Percentiles rank a stretch among this genome's conserved stretches.
These are phyloP conservation scores for Tenthredo notha DNA, from an alignment of 2,888 invertebrate genomes.

Conservation along the genomic window DNA sequence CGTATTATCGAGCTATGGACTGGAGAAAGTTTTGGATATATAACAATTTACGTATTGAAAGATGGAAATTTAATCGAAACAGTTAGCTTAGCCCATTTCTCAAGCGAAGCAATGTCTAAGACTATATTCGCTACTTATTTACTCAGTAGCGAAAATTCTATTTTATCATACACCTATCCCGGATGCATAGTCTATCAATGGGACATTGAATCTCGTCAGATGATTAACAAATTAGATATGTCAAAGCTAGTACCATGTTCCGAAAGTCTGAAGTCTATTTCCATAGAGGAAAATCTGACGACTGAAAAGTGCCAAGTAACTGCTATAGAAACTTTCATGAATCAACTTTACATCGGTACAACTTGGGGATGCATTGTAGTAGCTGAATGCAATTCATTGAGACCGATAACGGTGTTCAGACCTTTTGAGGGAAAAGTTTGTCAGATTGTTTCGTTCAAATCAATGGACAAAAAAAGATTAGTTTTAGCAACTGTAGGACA, in stretches of 20 bases:
- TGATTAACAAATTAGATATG: slow-evolving; percentile 92
- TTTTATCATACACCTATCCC: slow-evolving; percentile 92
- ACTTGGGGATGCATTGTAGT: slow-evolving; percentile 97
- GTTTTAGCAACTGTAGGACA: slow-evolving; percentile 90
- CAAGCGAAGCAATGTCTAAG: slow-evolving; percentile 81
- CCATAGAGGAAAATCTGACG: slow-evolving; percentile 92
- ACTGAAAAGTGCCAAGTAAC: slow-evolving; percentile 88
- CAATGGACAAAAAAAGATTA: slow-evolving; percentile 77
- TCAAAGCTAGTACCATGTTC: slow-evolving; percentile 95
- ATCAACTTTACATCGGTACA: slow-evolving; percentile 93
- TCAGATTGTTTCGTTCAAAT: slow-evolving; percentile 75
- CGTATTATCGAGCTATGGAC: slow-evolving; percentile 90
- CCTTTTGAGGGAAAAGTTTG: slow-evolving; percentile 92
- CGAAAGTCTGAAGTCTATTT: slow-evolving; percentile 94
- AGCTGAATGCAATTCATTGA: slow-evolving; percentile 88
- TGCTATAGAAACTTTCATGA: slow-evolving; percentile 73
- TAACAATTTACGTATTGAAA: slow-evolving; percentile 88
- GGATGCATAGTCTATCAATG: slow-evolving; percentile 95
- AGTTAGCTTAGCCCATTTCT: slow-evolving; percentile 85
- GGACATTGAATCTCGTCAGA: slow-evolving; percentile 85
- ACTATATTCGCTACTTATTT: slow-evolving; percentile 87
- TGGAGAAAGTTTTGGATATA: slow-evolving; percentile 89
- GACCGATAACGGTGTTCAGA: slow-evolving; percentile 95
- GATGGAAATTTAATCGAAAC: slow-evolving; percentile 78
- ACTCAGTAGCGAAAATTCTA: slow-evolving; percentile 82